These are phyloP conservation scores for Zaprionus inermis DNA, from an alignment of 1,140 invertebrate genomes.

Conservation along the genomic window DNA sequence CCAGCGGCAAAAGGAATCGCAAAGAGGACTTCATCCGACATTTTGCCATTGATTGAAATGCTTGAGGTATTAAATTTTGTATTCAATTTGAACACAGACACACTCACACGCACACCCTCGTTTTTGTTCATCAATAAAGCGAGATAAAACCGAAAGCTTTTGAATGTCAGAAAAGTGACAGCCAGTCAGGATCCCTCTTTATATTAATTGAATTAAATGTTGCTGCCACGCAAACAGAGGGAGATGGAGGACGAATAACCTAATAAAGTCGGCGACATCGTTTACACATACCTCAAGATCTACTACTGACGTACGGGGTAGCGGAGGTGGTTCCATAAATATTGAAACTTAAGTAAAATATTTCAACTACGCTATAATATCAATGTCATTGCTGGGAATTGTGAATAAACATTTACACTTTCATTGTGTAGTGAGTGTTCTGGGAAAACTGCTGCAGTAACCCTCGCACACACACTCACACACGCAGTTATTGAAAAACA, in stretches of 20 bases:
- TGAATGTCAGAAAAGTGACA: slow-evolving; percentile 66
- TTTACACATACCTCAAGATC: slow-evolving; percentile 23
- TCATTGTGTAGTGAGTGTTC: not conserved
- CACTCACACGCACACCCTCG: slow-evolving; percentile 17
- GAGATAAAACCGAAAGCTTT: slow-evolving; percentile 47
- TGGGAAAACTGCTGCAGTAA: not conserved
- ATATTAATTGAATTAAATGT: slow-evolving; percentile 78
- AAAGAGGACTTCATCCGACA: slow-evolving; percentile 8
- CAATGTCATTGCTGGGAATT: not conserved
- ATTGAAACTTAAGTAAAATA: not conserved
- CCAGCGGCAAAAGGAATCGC: not conserved
- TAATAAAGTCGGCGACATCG: slow-evolving; percentile 27
- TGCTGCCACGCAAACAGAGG: slow-evolving; percentile 11
- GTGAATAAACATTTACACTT: not conserved
- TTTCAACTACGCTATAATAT: not conserved
- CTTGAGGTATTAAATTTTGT: slow-evolving; percentile 47
- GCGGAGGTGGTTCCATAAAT: not conserved
- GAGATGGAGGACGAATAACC: too few relatives aligned
- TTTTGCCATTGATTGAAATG: slow-evolving; percentile 24
- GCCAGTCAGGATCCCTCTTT: slow-evolving; percentile 25
- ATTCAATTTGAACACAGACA: slow-evolving; percentile 36
- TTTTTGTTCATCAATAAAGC: slow-evolving; percentile 60
- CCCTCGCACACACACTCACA: slow-evolving; percentile 33
- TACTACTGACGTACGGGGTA: not conserved
- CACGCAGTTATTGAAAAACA: slow-evolving; percentile 73